phyloP scores from a whole-genome alignment of 2,113 vertebrate species.

The Silurus glanis region DNA sequence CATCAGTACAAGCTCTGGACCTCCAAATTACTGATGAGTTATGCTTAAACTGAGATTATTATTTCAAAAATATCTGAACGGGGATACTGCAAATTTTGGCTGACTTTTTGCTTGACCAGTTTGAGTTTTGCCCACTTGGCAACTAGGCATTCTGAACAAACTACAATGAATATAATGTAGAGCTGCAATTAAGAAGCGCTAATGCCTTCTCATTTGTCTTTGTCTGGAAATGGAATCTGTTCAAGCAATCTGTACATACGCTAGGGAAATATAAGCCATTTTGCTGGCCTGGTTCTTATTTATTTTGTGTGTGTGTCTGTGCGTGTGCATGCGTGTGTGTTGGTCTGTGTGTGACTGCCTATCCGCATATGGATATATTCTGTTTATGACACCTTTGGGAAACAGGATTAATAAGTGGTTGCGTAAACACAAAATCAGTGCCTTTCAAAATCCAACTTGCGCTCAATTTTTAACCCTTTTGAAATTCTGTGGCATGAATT shows the following conservation, averaged over 20 bases:
- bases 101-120: conserved; percentile 57
- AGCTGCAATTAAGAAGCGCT: conserved; percentile 60
- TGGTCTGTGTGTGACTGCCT: background rate
- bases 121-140: conserved; percentile 51
- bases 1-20: conserved; percentile 20
- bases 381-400: background rate
- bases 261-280: conserved; percentile 53
- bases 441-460: background rate
- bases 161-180: conserved; percentile 60
- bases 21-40: conserved; percentile 47
- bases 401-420: background rate
- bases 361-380: conserved; percentile 71
- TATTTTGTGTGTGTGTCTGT: background rate
- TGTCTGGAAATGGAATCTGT: conserved; percentile 52
- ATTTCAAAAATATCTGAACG: conserved; percentile 54
- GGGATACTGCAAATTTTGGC: conserved; percentile 46
- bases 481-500: background rate
- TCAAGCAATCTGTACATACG: conserved; percentile 54
- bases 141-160: conserved; percentile 39
- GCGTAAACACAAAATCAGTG: background rate
- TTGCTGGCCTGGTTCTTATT: conserved; percentile 42
- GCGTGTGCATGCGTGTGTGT: background rate
- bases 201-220: conserved; percentile 59
- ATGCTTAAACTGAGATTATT: conserved; percentile 59
- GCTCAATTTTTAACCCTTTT: background rate